phyloP scores from a whole-genome alignment of 2,797 vertebrate genomes.

The Anabas testudineus region DNA sequence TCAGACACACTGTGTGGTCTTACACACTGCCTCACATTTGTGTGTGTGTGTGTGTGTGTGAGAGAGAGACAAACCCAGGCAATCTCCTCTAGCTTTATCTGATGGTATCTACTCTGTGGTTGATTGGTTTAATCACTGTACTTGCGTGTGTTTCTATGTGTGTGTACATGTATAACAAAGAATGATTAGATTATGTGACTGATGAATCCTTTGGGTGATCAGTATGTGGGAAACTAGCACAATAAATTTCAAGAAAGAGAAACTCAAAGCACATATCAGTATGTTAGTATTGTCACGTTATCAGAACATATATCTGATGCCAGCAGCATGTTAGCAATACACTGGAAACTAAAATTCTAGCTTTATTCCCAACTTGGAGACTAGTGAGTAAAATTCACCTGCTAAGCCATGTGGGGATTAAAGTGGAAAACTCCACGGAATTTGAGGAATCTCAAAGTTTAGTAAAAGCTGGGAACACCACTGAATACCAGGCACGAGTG shows the following conservation, averaged over 20 bases:
- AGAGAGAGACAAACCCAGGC: conserved; percentile 5
- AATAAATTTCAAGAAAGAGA: conserved; percentile 23
- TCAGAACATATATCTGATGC: not conserved
- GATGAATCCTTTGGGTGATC: conserved; percentile 56
- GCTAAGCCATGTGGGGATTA: conserved; percentile 80
- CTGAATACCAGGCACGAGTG: conserved; percentile 70
- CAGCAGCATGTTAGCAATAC: not conserved
- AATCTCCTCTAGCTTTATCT: conserved; percentile 37
- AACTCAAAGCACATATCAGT: conserved; percentile 22
- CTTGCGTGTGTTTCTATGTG: conserved; percentile 25
- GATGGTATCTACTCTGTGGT: conserved; percentile 31
- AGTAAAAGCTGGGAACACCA: conserved; percentile 71
- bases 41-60: conserved; percentile 7
- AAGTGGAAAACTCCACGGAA: conserved; percentile 76
- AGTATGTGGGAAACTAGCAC: conserved; percentile 41
- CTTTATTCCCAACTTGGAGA: conserved; percentile 49
- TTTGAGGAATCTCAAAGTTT: conserved; percentile 80
- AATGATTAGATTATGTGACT: conserved; percentile 73
- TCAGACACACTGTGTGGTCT: conserved; percentile 30
- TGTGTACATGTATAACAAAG: conserved; percentile 9
- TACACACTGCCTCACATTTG: conserved; percentile 10
- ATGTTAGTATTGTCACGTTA: conserved; percentile 5
- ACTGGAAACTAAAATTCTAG: conserved; percentile 19
- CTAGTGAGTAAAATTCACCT: conserved; percentile 66
- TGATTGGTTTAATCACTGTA: conserved; percentile 64